Conservation (phyloP, 2,113 vertebrate genomes). For the Cariama cristata region DNA sequence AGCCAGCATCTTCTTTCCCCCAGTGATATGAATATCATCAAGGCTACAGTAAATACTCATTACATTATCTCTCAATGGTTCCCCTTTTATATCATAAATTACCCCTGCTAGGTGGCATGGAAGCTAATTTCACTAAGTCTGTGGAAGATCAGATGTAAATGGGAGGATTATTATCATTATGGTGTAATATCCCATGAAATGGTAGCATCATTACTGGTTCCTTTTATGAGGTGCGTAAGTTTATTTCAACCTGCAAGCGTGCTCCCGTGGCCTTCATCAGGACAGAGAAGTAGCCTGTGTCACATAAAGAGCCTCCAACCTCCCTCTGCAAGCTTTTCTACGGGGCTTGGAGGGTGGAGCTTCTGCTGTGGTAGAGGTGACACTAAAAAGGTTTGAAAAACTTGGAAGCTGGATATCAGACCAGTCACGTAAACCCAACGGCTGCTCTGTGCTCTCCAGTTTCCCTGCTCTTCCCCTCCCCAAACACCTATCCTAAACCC, state of each 20-base stretch:
- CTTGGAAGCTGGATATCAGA: neutral
- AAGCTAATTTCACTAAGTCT: conserved; percentile 91
- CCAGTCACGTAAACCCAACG: neutral
- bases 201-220: conserved; percentile 93
- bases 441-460: neutral
- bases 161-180: conserved; percentile 96
- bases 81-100: conserved; percentile 92
- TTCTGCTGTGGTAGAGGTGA: conserved; percentile 40
- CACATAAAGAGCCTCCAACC: conserved; percentile 29
- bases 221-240: conserved; percentile 90
- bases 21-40: conserved; percentile 81
- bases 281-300: conserved; percentile 58
- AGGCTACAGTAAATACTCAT: conserved; percentile 88
- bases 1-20: conserved; percentile 70
- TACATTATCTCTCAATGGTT: conserved; percentile 88
- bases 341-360: conserved; percentile 5
- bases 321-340: conserved; percentile 43
- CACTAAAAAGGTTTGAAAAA: conserved; percentile 42
- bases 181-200: conserved; percentile 99
- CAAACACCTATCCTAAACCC: conserved; percentile 43
- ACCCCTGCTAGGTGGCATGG: conserved; percentile 89
- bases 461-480: neutral
- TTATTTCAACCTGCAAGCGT: conserved; percentile 80
- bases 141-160: conserved; percentile 96
- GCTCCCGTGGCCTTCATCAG: conserved; percentile 74